phyloP scores from a whole-genome alignment of 92 coral and sea anemone genomes.

The Pocillopora grandis region DNA sequence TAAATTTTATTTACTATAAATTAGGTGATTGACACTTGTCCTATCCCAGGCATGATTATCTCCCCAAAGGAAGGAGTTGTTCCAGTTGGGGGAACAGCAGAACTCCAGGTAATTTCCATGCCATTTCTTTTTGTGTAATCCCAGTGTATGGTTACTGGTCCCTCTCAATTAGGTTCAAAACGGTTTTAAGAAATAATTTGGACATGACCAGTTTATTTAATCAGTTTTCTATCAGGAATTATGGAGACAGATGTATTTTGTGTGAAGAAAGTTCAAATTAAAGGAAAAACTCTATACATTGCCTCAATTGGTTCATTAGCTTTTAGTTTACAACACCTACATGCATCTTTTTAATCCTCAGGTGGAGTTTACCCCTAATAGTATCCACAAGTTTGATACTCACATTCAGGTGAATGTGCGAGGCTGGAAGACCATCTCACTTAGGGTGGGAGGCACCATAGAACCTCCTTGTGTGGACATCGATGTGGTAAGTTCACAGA shows the following conservation, averaged over 20 bases:
- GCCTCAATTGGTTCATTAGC: background rate
- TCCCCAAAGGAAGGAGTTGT: conserved; percentile 92
- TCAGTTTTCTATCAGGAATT: too few relatives aligned
- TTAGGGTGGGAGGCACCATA: conserved; percentile 95
- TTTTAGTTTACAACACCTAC: background rate
- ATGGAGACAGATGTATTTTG: too few relatives aligned
- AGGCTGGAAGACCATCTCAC: conserved; percentile 82
- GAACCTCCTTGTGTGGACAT: conserved; percentile 97
- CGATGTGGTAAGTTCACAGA: conserved; percentile 70
- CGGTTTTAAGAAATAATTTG: too few relatives aligned
- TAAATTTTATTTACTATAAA: too few relatives aligned
- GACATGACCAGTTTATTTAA: too few relatives aligned
- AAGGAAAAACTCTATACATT: too few relatives aligned
- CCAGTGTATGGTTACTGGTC: too few relatives aligned
- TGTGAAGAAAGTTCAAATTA: too few relatives aligned
- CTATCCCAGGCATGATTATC: conserved; percentile 83
- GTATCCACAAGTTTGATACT: conserved; percentile 93
- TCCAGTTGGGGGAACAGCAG: conserved; percentile 93
- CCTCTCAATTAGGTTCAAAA: too few relatives aligned
- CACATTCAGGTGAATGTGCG: conserved; percentile 88
- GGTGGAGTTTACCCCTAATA: conserved; percentile 89
- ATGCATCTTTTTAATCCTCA: conserved; percentile 12
- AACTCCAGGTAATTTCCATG: conserved; percentile 62
- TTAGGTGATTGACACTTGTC: conserved; percentile 81
- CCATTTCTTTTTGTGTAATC: too few relatives aligned